Percentiles rank a stretch among this genome's conserved stretches.
These are phyloP conservation scores for Andrena hattorfiana DNA, from an alignment of 2,888 invertebrate genomes.

Conservation along the genomic window DNA sequence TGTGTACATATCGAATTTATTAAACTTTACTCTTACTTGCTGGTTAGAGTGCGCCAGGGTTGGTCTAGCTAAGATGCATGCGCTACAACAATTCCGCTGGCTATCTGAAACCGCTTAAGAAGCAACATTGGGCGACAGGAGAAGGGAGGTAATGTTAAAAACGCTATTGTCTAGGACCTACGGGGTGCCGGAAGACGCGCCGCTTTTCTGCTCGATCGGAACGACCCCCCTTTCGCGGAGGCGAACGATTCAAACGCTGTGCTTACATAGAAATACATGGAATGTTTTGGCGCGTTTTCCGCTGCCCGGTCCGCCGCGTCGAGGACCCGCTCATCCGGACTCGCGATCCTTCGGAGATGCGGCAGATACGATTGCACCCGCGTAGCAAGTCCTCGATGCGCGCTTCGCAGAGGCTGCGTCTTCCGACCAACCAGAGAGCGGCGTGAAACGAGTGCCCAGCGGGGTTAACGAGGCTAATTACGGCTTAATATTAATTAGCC, in stretches of 20 bases:
- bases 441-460: conserved; percentile 74
- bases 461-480: conserved; percentile 77
- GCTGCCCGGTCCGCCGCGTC: background rate
- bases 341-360: background rate
- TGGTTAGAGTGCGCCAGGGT: conserved; percentile 72
- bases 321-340: no score
- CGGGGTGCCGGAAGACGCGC: conserved; percentile 23
- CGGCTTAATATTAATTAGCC: conserved; percentile 80
- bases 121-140: conserved; percentile 58
- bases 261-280: background rate
- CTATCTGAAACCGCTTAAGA: conserved; percentile 70
- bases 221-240: conserved; percentile 2
- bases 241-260: background rate
- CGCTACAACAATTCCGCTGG: conserved; percentile 80
- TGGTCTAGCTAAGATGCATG: conserved; percentile 78
- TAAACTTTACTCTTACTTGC: conserved; percentile 69
- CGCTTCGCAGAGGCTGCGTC: conserved; percentile 19
- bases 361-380: conserved; percentile 2
- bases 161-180: background rate
- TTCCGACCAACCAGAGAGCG: conserved; percentile 75
- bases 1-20: conserved; percentile 68
- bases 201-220: conserved; percentile 36
- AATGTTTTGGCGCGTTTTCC: background rate
- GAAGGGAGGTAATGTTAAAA: conserved; percentile 37
- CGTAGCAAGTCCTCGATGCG: conserved; percentile 4